These are phyloP conservation scores for Agonum fuliginosum DNA, from an alignment of 2,888 invertebrate species.

Conservation along the genomic window DNA sequence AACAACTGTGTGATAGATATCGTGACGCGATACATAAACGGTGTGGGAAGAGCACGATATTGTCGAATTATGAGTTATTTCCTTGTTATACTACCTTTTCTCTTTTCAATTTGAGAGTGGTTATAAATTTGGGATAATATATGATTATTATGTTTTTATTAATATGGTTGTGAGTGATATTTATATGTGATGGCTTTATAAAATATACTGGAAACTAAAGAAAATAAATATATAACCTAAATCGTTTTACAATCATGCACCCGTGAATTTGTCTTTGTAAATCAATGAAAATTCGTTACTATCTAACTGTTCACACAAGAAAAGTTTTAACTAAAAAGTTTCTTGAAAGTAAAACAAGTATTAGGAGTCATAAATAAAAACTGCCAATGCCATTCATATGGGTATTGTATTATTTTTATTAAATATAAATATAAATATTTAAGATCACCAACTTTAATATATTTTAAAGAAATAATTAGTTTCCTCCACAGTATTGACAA, in stretches of 20 bases:
- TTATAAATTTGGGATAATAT: slow-evolving; percentile 23
- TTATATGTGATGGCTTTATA: slow-evolving; percentile 21
- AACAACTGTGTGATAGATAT: slow-evolving; percentile 4
- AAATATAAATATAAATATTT: too few relatives aligned
- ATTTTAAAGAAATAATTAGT: too few relatives aligned
- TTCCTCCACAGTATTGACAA: too few relatives aligned
- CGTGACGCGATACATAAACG: slow-evolving; percentile 9
- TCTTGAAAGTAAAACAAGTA: too few relatives aligned
- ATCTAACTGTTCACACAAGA: too few relatives aligned
- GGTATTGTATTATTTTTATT: too few relatives aligned
- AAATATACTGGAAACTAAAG: background rate
- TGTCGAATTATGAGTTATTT: slow-evolving; percentile 42
- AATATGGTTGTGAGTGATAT: background rate
- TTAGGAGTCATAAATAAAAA: too few relatives aligned
- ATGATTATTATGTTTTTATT: slow-evolving; percentile 5
- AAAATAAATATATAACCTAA: background rate
- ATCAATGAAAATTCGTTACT: too few relatives aligned
- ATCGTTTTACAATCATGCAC: background rate
- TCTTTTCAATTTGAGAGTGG: slow-evolving; percentile 16
- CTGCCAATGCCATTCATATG: too few relatives aligned
- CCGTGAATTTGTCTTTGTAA: too few relatives aligned
- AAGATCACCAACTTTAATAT: too few relatives aligned
- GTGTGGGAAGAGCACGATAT: slow-evolving; percentile 35
- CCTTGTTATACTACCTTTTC: slow-evolving; percentile 19
- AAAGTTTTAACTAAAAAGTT: too few relatives aligned